Evolutionary conservation across 1,140 invertebrate species (phyloP), one percentile per base, ranked within the genome.

Genomic region (Euwallacea fornicatus): DNA sequence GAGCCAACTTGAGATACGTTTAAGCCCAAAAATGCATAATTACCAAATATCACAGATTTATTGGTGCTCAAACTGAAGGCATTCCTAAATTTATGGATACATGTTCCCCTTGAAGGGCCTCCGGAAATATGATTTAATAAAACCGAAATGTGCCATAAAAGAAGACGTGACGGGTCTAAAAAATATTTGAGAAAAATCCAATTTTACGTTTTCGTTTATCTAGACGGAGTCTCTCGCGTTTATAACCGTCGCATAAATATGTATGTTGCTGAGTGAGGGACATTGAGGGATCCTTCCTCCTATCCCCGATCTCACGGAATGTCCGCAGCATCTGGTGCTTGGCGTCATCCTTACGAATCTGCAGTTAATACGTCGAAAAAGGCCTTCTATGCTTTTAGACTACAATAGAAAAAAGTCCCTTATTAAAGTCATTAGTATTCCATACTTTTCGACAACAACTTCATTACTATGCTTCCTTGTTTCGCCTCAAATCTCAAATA

Each of bases 141-240:
- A 68, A 68, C 55, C 66, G 43, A 68, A 68, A 68, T 59, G 66
- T 50, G 66, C 42, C 66, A 46, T 68, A 68, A 68, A 68, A 11
- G 56, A 68, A 60, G 67, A 69, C 67, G 67, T 69, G 67, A 69
- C 60, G 60, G 56, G 60, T 69, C 58, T 63, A 69, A 69, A 69
- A 69, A 69, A 69, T 69, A 47, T 63, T 69, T 61, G 21, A 62
- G 60, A 44, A 69, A 63, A 69, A 62, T 62, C 67, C 58, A 69
- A 62, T 69, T 69, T 69, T 43, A 54, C 47, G 33, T 69, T 61
- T 69, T 63, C 67, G 67, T 69, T 66, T 66, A 66, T 66, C 65
- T 58, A 66, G 65, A 56, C 53, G 42, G 44, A 66, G 65, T 59
- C 42, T 44, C 21, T 61, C 60, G 4, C 58, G 56, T 69, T 69